phyloP scores from a whole-genome alignment of 2,113 vertebrate species.

The Nothocercus nigrocapillus region DNA sequence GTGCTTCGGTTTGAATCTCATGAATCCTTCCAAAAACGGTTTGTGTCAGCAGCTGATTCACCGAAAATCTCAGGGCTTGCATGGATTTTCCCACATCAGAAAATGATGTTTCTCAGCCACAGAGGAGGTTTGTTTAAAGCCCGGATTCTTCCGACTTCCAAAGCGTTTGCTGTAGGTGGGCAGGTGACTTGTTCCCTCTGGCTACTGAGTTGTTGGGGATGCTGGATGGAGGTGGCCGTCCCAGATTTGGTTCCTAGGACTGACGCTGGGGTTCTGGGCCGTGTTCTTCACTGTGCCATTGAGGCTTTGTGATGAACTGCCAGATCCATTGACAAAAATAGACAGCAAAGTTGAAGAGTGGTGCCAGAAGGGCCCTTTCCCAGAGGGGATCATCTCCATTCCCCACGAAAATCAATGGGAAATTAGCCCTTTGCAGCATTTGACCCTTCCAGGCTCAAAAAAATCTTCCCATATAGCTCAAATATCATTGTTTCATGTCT shows the following conservation, averaged over 20 bases:
- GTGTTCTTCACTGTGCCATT: accelerated
- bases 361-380: neutral
- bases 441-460: neutral
- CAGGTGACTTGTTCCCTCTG: neutral
- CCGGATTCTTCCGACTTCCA: neutral
- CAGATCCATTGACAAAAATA: neutral
- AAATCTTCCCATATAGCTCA: neutral
- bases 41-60: slow-evolving; percentile 76
- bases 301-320: accelerated
- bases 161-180: neutral
- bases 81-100: slow-evolving; percentile 51
- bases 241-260: neutral
- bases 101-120: slow-evolving; percentile 48
- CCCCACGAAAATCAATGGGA: neutral
- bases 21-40: slow-evolving; percentile 75
- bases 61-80: slow-evolving; percentile 24
- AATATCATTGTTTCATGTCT: neutral
- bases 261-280: neutral
- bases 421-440: neutral
- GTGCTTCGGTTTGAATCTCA: slow-evolving; percentile 75
- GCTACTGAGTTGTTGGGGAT: accelerated
- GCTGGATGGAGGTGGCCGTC: neutral
- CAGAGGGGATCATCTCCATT: neutral
- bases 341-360: neutral
- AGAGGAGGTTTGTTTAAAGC: slow-evolving; percentile 11